These are phyloP conservation scores for Rhopalosiphum nymphaeae DNA, from an alignment of 2,888 invertebrate species.

Conservation along the genomic window DNA sequence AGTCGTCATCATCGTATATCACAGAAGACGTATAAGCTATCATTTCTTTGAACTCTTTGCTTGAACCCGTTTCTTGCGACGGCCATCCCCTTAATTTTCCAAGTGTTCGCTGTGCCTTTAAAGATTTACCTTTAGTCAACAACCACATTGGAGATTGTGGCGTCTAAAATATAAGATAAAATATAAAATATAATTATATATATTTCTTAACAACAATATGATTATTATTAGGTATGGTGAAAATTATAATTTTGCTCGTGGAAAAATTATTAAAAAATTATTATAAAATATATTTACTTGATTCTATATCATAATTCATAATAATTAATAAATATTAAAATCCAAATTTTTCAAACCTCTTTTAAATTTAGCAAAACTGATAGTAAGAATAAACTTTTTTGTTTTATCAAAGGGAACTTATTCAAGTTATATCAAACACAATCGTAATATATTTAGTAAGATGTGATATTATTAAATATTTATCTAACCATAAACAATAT, in stretches of 20 bases:
- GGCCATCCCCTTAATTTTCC: constrained; percentile 75
- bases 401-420: background rate
- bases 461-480: background rate
- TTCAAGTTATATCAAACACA: background rate
- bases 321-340: background rate
- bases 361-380: background rate
- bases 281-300: background rate
- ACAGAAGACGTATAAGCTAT: constrained; percentile 69
- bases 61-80: constrained; percentile 71
- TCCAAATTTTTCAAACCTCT: background rate
- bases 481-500: constrained; percentile 18
- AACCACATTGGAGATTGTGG: constrained; percentile 76
- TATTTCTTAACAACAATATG: background rate
- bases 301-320: background rate
- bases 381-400: background rate
- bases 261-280: background rate
- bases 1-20: background rate
- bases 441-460: background rate
- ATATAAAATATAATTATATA: too few relatives aligned
- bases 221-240: background rate
- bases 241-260: background rate
- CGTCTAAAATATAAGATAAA: constrained; percentile 70
- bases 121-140: constrained; percentile 73
- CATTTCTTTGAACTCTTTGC: constrained; percentile 73
- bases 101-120: constrained; percentile 73